Conservation (phyloP, 1,140 invertebrate genomes). For the Polypedilum vanderplanki region DNA sequence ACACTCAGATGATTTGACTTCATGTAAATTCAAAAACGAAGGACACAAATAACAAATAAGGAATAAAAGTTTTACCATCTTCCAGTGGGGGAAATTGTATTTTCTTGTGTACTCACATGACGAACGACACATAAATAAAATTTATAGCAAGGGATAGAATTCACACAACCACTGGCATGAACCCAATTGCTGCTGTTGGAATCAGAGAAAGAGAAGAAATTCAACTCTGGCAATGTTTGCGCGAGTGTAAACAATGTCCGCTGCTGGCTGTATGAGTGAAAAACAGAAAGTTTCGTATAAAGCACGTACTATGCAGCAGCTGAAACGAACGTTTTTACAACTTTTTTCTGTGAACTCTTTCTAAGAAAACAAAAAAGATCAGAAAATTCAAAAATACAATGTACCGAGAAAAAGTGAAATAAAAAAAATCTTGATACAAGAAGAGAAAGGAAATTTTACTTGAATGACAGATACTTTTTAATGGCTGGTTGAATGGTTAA, state of each 20-base stretch:
- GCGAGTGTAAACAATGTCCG: not conserved
- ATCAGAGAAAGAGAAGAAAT: no score
- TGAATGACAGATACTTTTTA: not conserved
- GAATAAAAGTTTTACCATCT: no score
- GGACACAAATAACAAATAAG: no score
- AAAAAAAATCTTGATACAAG: no score
- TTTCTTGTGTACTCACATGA: no score
- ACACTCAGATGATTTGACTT: no score
- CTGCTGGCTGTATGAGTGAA: not conserved
- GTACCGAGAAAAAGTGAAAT: not conserved
- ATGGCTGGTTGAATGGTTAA: not conserved
- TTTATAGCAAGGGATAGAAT: no score
- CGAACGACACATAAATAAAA: no score
- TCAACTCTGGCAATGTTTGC: not conserved
- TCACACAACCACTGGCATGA: no score
- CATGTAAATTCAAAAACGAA: no score
- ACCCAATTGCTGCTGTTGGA: no score
- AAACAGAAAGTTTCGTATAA: not conserved
- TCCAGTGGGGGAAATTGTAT: no score
- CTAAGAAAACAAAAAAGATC: not conserved
- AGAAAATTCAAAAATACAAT: slow-evolving; percentile 27
- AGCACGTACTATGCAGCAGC: slow-evolving; percentile 24
- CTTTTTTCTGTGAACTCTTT: not conserved
- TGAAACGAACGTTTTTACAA: slow-evolving; percentile 15
- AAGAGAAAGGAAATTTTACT: not conserved